Evolutionary conservation across 1,140 invertebrate genomes (phyloP), one percentile per base, ranked within the genome.

Genomic region (Panonychus citri): DNA sequence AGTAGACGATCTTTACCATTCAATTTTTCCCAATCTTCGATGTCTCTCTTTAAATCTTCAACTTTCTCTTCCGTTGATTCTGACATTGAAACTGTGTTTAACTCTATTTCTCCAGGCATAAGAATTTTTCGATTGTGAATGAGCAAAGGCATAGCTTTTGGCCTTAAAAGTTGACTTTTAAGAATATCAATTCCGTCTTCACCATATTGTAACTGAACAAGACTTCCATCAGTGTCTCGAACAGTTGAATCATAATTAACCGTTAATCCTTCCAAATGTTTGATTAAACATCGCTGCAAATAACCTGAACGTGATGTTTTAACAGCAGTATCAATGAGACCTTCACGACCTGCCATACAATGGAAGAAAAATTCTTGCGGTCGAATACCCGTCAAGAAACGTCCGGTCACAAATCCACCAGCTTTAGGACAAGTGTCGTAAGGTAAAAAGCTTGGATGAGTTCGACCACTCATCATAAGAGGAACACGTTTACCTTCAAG

Each of bases 341-440:
- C 81, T 77, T 98, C 95, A 70, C 95, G 77, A 59, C 95, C 95
- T 53, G 95, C 95, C 93, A 98, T 98, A 67, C 93, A 98, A 77
- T 99, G 93, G 70, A 95, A 97, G 71, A 96, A 99, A 66, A 94
- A 96, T 67, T 98, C 93, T 71, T 94, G 89, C 0, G 91, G 90
- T 65, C 85, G 78, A 60, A 98, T 89, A 54, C 94, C 94, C 1
- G 91, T 97, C 76, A 97, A 81, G 65, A 99, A 99, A 28, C 94
- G 74, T 3, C 87, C 84, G 63, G 85, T 83, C 39, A 98, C 86
- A 67, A 94, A 99, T 17, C 95, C 95, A 42, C 95, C 93, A 27
- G 93, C 85, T 66, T 85, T 74, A 0, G 93, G 91, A 0, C 83
- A 78, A 17, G 82, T 77, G 65, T 97, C 90, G 65, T 89, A 95